Evolutionary conservation across 2,113 vertebrate species (phyloP).

Genomic region (Rhabdomys dilectus): DNA sequence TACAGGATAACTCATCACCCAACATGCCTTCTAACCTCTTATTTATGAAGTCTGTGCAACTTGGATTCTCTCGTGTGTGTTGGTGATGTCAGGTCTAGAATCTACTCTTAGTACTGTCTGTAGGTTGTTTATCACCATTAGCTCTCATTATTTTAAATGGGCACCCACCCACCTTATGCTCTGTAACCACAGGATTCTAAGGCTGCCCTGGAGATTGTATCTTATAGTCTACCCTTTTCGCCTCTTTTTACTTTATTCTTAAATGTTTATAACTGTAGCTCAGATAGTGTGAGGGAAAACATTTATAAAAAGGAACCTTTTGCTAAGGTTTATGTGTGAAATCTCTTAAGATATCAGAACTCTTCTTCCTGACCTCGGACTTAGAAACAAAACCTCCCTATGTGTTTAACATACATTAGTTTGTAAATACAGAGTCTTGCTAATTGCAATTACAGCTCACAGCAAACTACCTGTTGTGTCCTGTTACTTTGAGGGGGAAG

Average conservation of each 20-base stretch:
- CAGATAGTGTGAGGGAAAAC: constrained; percentile 38
- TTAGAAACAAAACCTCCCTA: constrained; percentile 33
- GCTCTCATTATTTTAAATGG: constrained; percentile 81
- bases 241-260: not conserved
- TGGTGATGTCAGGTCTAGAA: constrained; percentile 75
- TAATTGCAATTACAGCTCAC: constrained; percentile 65
- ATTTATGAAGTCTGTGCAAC: not conserved
- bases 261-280: not conserved
- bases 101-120: constrained; percentile 50
- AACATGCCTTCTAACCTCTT: constrained; percentile 16
- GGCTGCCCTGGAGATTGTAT: constrained; percentile 69
- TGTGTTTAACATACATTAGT: constrained; percentile 48
- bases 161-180: constrained; percentile 70
- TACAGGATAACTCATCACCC: constrained; percentile 34
- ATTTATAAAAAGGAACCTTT: not conserved
- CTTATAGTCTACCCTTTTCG: not conserved
- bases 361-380: not conserved
- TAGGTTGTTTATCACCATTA: constrained; percentile 77
- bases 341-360: constrained; percentile 3
- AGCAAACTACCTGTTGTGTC: constrained; percentile 66
- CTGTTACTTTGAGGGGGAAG: constrained; percentile 50
- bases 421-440: constrained; percentile 67
- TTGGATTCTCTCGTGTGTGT: not conserved
- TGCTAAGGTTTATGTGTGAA: constrained; percentile 29
- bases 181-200: constrained; percentile 71